These are phyloP conservation scores for Lucilia cuprina DNA, from an alignment of 1,140 invertebrate species.

Conservation along the genomic window DNA sequence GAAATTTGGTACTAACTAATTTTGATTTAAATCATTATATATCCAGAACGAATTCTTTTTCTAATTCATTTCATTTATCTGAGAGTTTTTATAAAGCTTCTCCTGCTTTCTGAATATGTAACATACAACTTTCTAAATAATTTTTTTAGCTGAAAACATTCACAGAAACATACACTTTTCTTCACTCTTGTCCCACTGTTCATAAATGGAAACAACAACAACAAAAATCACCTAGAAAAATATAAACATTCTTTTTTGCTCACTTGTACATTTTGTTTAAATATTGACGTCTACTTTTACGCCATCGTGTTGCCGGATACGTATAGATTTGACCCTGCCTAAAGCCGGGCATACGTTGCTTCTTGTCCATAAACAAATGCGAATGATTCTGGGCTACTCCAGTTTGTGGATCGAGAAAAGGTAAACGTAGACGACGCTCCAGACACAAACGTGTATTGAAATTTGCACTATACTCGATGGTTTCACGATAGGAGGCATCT, in stretches of 20 bases:
- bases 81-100: too few species aligned
- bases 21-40: too few species aligned
- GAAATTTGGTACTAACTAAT: too few species aligned
- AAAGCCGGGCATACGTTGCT: constrained; percentile 89
- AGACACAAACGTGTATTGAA: constrained; percentile 92
- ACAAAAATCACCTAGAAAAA: not conserved
- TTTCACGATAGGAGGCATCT: constrained; percentile 89
- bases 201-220: not conserved
- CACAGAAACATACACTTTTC: too few species aligned
- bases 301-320: constrained; percentile 73
- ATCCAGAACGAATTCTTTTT: too few species aligned
- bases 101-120: too few species aligned
- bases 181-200: too few species aligned
- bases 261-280: constrained; percentile 61
- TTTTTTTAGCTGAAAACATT: too few species aligned
- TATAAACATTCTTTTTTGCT: constrained; percentile 25
- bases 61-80: too few species aligned
- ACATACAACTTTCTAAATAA: too few species aligned
- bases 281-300: constrained; percentile 60
- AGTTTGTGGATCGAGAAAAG: constrained; percentile 95
- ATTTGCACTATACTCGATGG: constrained; percentile 90
- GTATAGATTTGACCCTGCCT: constrained; percentile 91
- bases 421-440: constrained; percentile 89
- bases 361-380: constrained; percentile 84
- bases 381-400: constrained; percentile 95